Evolutionary conservation across 2,888 invertebrate species (phyloP), one percentile per base, ranked within the genome.

Genomic region (Pyrgus malvae): DNA sequence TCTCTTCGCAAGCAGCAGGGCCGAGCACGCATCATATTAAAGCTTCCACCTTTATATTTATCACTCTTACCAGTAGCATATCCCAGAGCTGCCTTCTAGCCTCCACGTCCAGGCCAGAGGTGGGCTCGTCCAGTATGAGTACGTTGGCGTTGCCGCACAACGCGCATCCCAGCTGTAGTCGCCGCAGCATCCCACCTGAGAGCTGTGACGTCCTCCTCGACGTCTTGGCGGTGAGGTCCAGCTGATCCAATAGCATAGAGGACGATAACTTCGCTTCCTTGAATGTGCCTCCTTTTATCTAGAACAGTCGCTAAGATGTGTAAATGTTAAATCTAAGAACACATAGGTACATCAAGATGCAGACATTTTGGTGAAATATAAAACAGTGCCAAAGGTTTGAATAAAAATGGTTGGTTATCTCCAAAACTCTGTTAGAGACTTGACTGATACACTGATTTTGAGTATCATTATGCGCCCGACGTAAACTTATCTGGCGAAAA

Each of bases 101-200:
- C 78, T 96, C 95, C 8, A 96, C 95, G 78, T 97, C 97, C 76
- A 97, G 92, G 9, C 97, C 97, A 0, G 96, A 95, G 0, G 96
- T 96, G 9, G 95, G 95, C 71, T 95, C 95, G 69, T 95, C 95
- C 66, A 95, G 83, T 60, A 95, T 92, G 37, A 95, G 66, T 14
- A 69, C 64, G 4, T 51, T 92, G 14, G 96, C 94, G 61, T 93
- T 92, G 1, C 96, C 96, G 49, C 96, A 92, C 42, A 97, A 91
- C 1, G 97, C 95, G 78, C 97, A 95, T 37, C 94, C 96, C 21
- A 98, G 91, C 37, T 95, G 96, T 17, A 97, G 80, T 67, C 96
- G 94, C 51, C 97, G 89, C 80, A 95, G 94, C 94, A 97, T 97
- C 9, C 97, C 97, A 6, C 97, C 97, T 0, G 97, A 97, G 55